These are phyloP conservation scores for Barypeithes pellucidus DNA, from an alignment of 2,888 invertebrate species.

Conservation along the genomic window DNA sequence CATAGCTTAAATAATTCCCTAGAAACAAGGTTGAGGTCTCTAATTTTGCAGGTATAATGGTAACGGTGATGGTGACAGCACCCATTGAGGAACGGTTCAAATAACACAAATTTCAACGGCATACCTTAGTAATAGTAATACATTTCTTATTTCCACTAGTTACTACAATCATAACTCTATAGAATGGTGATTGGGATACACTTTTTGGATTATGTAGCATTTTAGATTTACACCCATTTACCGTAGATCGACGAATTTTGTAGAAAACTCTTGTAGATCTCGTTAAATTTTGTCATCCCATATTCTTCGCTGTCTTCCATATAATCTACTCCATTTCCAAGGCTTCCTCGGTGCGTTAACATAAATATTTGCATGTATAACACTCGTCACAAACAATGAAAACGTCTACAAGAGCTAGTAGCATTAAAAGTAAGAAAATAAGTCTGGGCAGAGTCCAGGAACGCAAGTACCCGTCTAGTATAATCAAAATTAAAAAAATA, in stretches of 20 bases:
- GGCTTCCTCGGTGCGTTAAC: neutral
- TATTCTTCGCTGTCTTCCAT: neutral
- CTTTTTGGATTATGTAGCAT: conserved; percentile 30
- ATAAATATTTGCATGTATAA: conserved; percentile 21
- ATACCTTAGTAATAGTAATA: conserved; percentile 9
- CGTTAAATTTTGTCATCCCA: conserved; percentile 4
- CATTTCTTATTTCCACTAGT: conserved; percentile 4
- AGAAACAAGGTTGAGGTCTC: conserved; percentile 58
- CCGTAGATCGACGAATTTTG: neutral
- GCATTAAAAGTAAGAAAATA: conserved; percentile 1
- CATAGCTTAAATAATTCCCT: conserved; percentile 5
- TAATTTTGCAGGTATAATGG: conserved; percentile 63
- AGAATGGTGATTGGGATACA: conserved; percentile 66
- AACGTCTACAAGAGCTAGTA: conserved; percentile 8
- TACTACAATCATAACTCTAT: conserved; percentile 33
- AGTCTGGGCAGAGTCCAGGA: conserved; percentile 53
- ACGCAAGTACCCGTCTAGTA: conserved; percentile 65
- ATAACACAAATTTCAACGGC: conserved; percentile 52
- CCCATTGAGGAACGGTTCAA: conserved; percentile 30
- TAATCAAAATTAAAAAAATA: neutral
- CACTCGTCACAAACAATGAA: conserved; percentile 17
- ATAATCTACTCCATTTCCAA: neutral
- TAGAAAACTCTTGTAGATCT: conserved; percentile 15
- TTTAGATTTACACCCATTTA: neutral
- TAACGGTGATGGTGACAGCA: conserved; percentile 59